Evolutionary conservation across 1,140 invertebrate genomes (phyloP).

Genomic region (Cotesia glomerata): DNA sequence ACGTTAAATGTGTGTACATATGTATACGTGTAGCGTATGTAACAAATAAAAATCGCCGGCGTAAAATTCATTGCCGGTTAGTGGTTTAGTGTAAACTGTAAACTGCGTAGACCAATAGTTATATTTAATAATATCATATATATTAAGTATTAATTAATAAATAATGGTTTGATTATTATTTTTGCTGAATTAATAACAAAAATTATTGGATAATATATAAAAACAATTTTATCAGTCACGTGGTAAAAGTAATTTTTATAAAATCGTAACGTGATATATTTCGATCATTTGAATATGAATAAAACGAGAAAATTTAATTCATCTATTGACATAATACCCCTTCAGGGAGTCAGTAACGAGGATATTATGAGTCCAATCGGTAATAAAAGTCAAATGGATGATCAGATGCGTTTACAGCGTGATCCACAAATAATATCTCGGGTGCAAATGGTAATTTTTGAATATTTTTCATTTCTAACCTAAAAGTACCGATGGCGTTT

Average conservation of each 20-base stretch:
- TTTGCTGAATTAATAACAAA: neutral
- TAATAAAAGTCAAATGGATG: conserved; percentile 24
- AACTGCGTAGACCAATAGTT: too few relatives aligned
- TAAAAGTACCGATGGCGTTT: neutral
- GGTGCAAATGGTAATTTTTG: conserved; percentile 33
- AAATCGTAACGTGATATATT: conserved; percentile 21
- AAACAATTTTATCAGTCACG: too few relatives aligned
- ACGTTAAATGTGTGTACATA: too few relatives aligned
- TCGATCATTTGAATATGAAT: conserved; percentile 54
- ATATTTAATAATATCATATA: neutral
- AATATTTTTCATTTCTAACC: neutral
- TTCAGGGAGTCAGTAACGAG: conserved; percentile 46
- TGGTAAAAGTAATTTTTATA: too few relatives aligned
- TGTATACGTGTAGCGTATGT: neutral
- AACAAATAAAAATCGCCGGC: conserved; percentile 1
- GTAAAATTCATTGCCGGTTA: neutral
- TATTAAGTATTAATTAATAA: neutral
- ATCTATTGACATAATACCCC: conserved; percentile 53
- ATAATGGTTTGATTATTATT: neutral
- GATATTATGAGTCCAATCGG: conserved; percentile 29
- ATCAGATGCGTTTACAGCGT: conserved; percentile 23
- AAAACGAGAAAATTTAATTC: conserved; percentile 52
- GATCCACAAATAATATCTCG: conserved; percentile 40
- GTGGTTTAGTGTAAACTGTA: too few relatives aligned
- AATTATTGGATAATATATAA: too few relatives aligned